These are phyloP conservation scores for Netelia fuscicornis DNA, from an alignment of 2,888 invertebrate species.

Conservation along the genomic window DNA sequence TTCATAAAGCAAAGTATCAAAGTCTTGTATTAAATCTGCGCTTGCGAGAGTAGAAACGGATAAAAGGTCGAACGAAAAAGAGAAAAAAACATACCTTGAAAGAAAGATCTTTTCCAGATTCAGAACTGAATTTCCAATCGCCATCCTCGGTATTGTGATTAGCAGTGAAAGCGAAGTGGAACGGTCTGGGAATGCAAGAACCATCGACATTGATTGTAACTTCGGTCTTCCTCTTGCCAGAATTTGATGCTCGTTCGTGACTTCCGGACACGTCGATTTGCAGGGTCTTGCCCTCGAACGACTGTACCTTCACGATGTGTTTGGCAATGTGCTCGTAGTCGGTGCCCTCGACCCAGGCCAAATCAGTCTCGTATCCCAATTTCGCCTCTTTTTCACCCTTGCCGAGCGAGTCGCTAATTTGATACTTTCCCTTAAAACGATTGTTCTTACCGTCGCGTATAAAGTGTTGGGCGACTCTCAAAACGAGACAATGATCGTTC, in stretches of 20 bases:
- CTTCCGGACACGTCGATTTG: slow-evolving; percentile 83
- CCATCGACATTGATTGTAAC: slow-evolving; percentile 73
- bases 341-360: slow-evolving; percentile 84
- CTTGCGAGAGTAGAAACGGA: slow-evolving; percentile 2
- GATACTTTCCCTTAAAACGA: slow-evolving; percentile 70
- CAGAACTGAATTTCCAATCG: slow-evolving; percentile 72
- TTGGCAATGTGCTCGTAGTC: slow-evolving; percentile 83
- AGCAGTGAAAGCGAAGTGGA: slow-evolving; percentile 64
- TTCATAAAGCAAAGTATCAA: neutral
- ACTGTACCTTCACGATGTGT: slow-evolving; percentile 84
- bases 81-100: slow-evolving; percentile 72
- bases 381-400: slow-evolving; percentile 85
- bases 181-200: slow-evolving; percentile 71
- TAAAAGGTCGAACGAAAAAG: neutral
- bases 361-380: slow-evolving; percentile 80
- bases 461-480: slow-evolving; percentile 83
- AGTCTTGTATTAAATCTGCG: neutral
- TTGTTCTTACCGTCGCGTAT: slow-evolving; percentile 74
- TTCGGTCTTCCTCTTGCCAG: slow-evolving; percentile 72
- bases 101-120: slow-evolving; percentile 74
- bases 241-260: slow-evolving; percentile 78
- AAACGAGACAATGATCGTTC: slow-evolving; percentile 84
- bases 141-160: slow-evolving; percentile 67
- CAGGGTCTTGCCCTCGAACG: slow-evolving; percentile 85
- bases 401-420: slow-evolving; percentile 82